Conservation (phyloP, 2,888 invertebrate genomes). For the Corythucha ciliata region DNA sequence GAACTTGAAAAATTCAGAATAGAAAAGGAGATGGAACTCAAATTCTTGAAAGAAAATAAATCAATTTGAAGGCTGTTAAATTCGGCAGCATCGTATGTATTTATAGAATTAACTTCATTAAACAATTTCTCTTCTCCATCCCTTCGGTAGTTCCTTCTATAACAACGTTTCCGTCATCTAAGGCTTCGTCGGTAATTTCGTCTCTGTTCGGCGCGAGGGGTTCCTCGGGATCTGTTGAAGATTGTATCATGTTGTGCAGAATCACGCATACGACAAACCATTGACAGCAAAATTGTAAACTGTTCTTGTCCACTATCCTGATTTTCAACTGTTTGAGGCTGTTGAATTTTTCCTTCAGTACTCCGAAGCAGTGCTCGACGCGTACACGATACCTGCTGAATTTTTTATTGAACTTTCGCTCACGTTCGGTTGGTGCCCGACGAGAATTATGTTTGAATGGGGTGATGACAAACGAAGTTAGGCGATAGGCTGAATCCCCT, state of each 20-base stretch:
- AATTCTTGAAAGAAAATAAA: neutral
- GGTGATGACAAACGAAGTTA: slow-evolving; percentile 1
- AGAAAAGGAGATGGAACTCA: neutral
- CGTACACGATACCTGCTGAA: slow-evolving; percentile 17
- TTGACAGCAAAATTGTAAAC: too few relatives aligned
- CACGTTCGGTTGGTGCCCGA: neutral
- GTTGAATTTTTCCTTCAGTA: slow-evolving; percentile 9
- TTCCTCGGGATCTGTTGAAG: neutral
- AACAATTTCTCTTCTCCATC: neutral
- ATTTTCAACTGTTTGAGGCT: slow-evolving; percentile 17
- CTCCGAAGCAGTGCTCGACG: slow-evolving; percentile 13
- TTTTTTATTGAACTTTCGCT: slow-evolving; percentile 9
- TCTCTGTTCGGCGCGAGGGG: neutral
- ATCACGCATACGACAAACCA: neutral
- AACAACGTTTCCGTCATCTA: too few relatives aligned
- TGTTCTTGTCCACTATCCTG: slow-evolving; percentile 1
- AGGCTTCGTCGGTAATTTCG: neutral
- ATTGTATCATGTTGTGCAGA: slow-evolving; percentile 6
- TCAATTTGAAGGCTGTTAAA: neutral
- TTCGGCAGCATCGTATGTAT: too few relatives aligned
- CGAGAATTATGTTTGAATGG: slow-evolving; percentile 7
- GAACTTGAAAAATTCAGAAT: neutral
- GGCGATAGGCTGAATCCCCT: slow-evolving; percentile 13
- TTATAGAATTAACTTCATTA: neutral
- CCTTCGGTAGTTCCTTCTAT: neutral